Evolutionary conservation across 1,140 invertebrate species (phyloP), one percentile per base, ranked within the genome.

Genomic region (Drosophila arizonae): DNA sequence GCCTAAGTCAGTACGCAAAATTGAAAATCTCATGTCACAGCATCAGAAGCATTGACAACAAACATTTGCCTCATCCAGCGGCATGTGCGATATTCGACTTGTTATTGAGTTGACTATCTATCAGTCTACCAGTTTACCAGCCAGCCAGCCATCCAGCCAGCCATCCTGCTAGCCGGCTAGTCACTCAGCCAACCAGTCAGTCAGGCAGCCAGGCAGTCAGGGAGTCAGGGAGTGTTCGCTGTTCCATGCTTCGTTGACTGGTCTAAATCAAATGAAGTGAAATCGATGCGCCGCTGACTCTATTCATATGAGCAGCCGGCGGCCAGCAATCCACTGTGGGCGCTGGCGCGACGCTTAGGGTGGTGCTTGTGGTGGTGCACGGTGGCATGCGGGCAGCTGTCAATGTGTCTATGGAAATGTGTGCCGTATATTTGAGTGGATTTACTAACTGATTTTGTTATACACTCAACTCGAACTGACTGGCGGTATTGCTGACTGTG

Each of bases 371-470:
- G 46, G 54, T 28, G 41, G 54, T 28, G 41, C 64, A 52, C 21
- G 21, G 65, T 17, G 51, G 46, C 72, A 82, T 87, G 82, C 82
- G 82, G 82, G 82, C 77, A 88, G 70, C 84, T 88, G 84, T 88
- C 84, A 88, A 88, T 88, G 80, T 88, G 84, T 88, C 84, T 88
- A 88, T 77, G 84, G 84, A 88, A 88, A 88, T 88, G 79, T 72
- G 77, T 65, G 85, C 60, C 66, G 74, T 76, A 84, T 86, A 86
- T 88, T 88, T 84, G 84, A 88, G 84, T 88, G 84, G 84, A 88
- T 88, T 88, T 88, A 71, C 80, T 88, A 88, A 88, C 84, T 88
- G 84, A 88, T 88, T 88, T 88, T 80, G 84, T 75, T 77, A 79
- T 75, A 87, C 66, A 77, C 65, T 77, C 66, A 30, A 68, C 41